phyloP scores from a whole-genome alignment of 1,140 invertebrate species.

The Rhyzopertha dominica region DNA sequence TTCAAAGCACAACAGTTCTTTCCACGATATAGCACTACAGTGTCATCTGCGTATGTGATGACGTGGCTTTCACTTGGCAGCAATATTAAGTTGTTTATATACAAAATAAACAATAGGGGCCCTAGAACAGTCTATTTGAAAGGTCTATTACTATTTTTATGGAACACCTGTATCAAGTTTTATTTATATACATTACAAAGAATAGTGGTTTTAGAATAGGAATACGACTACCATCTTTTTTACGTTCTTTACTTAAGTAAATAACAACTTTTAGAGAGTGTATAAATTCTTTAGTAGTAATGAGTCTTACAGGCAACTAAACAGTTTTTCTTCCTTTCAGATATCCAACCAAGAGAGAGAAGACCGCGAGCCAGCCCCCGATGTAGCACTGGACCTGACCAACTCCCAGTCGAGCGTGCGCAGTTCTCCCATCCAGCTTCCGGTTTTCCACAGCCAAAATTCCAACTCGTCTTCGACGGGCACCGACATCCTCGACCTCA shows the following conservation, averaged over 20 bases:
- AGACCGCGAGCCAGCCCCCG: constrained; percentile 35
- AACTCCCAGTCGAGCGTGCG: constrained; percentile 41
- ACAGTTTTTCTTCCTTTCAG: constrained; percentile 15
- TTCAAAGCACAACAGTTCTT: constrained; percentile 2
- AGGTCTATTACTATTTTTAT: too few species aligned
- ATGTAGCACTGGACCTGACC: constrained; percentile 62
- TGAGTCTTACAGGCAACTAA: too few species aligned
- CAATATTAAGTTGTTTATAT: constrained; percentile 9
- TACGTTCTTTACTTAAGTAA: too few species aligned
- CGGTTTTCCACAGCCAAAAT: constrained; percentile 42
- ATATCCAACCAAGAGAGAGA: constrained; percentile 25
- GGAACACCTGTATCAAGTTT: too few species aligned
- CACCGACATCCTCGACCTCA: constrained; percentile 77
- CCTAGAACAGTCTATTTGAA: constrained; percentile 9
- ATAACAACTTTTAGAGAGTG: too few species aligned
- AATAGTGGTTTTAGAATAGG: too few species aligned
- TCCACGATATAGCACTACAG: constrained; percentile 4
- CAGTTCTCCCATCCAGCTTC: constrained; percentile 29
- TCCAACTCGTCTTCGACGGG: constrained; percentile 39
- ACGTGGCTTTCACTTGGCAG: neutral
- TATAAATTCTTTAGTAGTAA: too few species aligned
- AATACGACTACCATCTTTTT: too few species aligned
- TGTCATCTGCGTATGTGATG: constrained; percentile 13
- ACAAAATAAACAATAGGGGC: constrained; percentile 9
- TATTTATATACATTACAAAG: too few species aligned